These are phyloP conservation scores for Mastomys natalensis DNA, from an alignment of 2,113 vertebrate genomes.

Conservation along the genomic window DNA sequence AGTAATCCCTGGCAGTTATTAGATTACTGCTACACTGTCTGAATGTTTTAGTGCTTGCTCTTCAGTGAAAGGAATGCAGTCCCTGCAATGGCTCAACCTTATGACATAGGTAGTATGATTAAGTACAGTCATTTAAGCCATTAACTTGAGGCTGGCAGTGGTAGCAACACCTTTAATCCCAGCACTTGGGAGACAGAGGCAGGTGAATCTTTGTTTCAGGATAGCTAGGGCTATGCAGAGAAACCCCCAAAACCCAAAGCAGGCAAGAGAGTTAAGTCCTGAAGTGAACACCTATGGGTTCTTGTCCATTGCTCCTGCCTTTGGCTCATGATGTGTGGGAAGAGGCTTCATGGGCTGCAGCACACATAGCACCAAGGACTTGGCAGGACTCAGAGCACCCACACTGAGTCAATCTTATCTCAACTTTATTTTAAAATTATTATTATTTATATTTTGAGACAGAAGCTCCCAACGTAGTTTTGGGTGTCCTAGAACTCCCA, in stretches of 20 bases:
- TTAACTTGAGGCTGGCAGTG: background rate
- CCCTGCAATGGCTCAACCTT: background rate
- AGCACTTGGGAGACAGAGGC: background rate
- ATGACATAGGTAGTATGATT: background rate
- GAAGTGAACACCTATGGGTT: background rate
- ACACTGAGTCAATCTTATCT: background rate
- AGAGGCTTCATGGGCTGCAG: background rate
- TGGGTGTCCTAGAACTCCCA: background rate
- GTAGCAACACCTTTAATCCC: background rate
- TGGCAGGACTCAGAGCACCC: background rate
- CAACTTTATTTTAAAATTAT: background rate
- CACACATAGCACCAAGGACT: background rate
- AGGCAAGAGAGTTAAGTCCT: background rate
- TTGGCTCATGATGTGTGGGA: background rate
- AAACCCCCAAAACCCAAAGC: background rate
- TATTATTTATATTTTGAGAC: background rate
- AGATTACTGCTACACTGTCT: fast-evolving
- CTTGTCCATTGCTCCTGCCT: background rate
- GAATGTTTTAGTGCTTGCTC: background rate
- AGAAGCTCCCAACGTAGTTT: background rate
- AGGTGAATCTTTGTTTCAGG: background rate
- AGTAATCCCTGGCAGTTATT: background rate
- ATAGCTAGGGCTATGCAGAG: background rate
- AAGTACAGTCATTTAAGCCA: background rate
- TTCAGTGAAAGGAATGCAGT: background rate